phyloP scores from a whole-genome alignment of 2,113 vertebrate species.

The Oreochromis spilurus region DNA sequence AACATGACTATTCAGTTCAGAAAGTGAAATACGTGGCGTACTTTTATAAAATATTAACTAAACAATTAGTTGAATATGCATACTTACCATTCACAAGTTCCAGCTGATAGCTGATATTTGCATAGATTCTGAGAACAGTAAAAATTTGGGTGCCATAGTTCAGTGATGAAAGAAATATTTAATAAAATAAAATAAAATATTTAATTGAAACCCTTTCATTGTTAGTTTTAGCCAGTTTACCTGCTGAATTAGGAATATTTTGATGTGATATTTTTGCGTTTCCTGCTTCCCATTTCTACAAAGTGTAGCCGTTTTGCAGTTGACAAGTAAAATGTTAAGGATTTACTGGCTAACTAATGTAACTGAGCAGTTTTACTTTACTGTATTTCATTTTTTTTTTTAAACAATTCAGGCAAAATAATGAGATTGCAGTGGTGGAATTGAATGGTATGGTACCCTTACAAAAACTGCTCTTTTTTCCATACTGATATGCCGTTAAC shows the following conservation, averaged over 20 bases:
- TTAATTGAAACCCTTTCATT: neutral
- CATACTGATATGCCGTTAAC: neutral
- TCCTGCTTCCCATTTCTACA: neutral
- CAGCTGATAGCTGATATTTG: neutral
- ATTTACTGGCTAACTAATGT: neutral
- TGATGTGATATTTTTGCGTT: neutral
- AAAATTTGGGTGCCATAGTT: neutral
- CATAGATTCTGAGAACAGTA: neutral
- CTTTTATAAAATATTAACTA: neutral
- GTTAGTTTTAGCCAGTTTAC: neutral
- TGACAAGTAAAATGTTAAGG: neutral
- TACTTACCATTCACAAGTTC: neutral
- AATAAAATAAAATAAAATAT: neutral
- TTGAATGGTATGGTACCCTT: neutral
- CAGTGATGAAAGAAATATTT: neutral
- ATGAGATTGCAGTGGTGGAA: neutral
- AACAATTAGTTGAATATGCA: neutral
- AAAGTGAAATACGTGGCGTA: neutral
- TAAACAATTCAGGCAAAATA: fast-evolving
- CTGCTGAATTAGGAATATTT: neutral
- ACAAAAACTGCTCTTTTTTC: neutral
- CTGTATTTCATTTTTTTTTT: neutral
- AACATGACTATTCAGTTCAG: neutral
- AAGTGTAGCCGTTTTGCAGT: neutral
- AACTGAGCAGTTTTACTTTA: neutral